phyloP scores from a whole-genome alignment of 2,888 invertebrate species.

The Ischnura elegans region DNA sequence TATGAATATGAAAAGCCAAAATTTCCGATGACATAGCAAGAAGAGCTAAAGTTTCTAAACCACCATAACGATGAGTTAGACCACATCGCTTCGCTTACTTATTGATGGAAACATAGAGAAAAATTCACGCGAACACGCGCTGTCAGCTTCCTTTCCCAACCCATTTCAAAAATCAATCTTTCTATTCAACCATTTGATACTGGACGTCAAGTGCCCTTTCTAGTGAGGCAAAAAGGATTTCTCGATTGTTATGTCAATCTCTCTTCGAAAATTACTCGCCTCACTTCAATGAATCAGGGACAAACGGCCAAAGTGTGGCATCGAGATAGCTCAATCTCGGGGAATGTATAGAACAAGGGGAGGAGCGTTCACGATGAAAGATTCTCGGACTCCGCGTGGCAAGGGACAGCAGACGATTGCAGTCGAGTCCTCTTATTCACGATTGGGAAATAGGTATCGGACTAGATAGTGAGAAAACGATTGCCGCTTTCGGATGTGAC shows the following conservation, averaged over 20 bases:
- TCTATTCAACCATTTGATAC: not conserved
- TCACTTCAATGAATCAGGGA: not conserved
- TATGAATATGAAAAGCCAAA: not conserved
- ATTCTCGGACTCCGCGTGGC: not conserved
- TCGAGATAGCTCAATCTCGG: slow-evolving; percentile 1
- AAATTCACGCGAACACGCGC: not conserved
- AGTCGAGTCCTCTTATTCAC: not conserved
- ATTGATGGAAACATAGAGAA: not conserved
- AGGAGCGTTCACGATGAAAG: not conserved
- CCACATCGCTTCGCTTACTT: not conserved
- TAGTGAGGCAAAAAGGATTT: not conserved
- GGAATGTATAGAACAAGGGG: not conserved
- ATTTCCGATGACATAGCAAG: not conserved
- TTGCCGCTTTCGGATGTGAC: not conserved
- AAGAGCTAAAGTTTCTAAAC: not conserved
- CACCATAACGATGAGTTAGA: not conserved
- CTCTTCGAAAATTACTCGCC: not conserved
- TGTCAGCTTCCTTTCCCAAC: not conserved
- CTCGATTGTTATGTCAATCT: not conserved
- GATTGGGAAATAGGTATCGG: not conserved
- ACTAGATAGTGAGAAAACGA: not conserved
- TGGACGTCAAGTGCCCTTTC: not conserved
- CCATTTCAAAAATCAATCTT: not conserved
- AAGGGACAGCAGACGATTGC: not conserved
- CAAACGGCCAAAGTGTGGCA: not conserved